Evolutionary conservation across 2,888 invertebrate genomes (phyloP), one percentile per base, ranked within the genome.

Genomic region (Boloria selene): DNA sequence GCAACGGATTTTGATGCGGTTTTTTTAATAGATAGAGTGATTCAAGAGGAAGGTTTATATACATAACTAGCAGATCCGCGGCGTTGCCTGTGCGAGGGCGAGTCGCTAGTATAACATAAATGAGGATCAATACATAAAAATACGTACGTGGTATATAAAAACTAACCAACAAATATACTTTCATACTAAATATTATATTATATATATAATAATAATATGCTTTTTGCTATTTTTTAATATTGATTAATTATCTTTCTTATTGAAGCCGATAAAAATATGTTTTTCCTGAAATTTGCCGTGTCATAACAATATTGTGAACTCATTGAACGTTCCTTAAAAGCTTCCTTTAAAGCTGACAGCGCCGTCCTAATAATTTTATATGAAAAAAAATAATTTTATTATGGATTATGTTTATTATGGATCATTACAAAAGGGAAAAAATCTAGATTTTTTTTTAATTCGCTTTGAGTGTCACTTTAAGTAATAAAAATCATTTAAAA

Each of bases 261-360:
- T 16, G 31, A 49, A 49, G 50, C 47, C 14, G 60, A 52, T 51
- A 52, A 65, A 65, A 65, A 65, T 65, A 65, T 65, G 65, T 65
- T 65, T 60, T 65, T 61, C 50, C 6, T 61, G 18, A 56, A 61
- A 61, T 50, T 56, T 45, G 51, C 61, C 16, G 51, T 65, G 61
- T 61, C 55, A 49, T 42, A 60, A 26, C 14, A 55, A 61, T 61
- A 44, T 45, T 16, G 61, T 45, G 51, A n/a, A 61, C 47, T 65
- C 65, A 65, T 56, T 31, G 56, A 55, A 45, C 54, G 17, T 61
- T 50, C 31, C 61, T 61, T 51, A 6, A 18, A 56, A 56, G 51
- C 61, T 56, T 17, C 45, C 38, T 55, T 54, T 45, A 45, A 56
- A 44, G 18, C 55, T 44, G 55, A 18, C 55, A 42, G n/a, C 26